Percentiles rank a stretch among this genome's conserved stretches.
Conservation (phyloP, 2,888 invertebrate genomes). For the Eupithecia vulgata region DNA sequence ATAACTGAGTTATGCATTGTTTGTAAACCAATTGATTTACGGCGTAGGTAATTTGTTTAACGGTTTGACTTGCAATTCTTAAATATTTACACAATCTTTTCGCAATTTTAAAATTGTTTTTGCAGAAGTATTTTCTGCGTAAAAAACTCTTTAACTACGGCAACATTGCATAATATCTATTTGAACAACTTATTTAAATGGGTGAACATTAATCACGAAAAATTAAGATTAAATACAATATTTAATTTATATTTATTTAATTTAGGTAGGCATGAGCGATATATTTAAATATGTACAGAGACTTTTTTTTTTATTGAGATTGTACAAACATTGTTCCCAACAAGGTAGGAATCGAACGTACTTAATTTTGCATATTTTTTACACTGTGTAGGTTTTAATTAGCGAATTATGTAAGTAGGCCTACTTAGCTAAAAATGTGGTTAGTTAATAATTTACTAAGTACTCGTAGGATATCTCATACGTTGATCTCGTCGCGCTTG, state of each 20-base stretch:
- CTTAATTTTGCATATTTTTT: background rate
- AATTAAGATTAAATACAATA: too few relatives aligned
- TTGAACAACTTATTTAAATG: background rate
- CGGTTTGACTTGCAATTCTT: constrained; percentile 7
- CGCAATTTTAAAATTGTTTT: background rate
- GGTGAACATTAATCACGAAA: background rate
- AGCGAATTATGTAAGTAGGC: background rate
- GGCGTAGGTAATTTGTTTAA: constrained; percentile 4
- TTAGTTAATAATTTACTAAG: background rate
- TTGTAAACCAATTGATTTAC: constrained; percentile 15
- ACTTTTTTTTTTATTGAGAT: too few relatives aligned
- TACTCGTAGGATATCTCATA: constrained; percentile 1
- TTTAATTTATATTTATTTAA: too few relatives aligned
- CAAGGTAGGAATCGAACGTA: too few relatives aligned
- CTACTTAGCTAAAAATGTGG: background rate
- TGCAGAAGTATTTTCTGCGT: background rate
- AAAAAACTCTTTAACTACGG: background rate
- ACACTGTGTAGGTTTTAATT: background rate
- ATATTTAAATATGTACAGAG: too few relatives aligned
- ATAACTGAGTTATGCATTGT: constrained; percentile 6
- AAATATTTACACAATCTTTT: constrained; percentile 6
- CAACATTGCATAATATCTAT: too few relatives aligned
- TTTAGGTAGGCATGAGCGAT: too few relatives aligned
- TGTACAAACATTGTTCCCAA: too few relatives aligned
- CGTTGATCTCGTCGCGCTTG: background rate